Conservation (phyloP, 2,797 vertebrate species). For the Myiotriccus ornatus region DNA sequence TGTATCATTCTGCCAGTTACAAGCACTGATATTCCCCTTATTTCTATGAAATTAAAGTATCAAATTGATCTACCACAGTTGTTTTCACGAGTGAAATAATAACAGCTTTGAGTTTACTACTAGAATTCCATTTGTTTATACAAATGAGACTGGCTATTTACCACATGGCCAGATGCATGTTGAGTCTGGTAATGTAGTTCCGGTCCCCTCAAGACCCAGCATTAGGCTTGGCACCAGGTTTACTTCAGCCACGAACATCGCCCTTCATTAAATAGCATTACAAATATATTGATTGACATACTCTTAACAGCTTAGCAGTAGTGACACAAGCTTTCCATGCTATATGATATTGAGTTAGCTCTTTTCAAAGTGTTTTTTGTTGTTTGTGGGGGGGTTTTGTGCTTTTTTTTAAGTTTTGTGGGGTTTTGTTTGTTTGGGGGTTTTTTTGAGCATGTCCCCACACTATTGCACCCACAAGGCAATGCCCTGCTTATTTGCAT, state of each 20-base stretch:
- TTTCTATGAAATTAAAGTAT: neutral
- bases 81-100: neutral
- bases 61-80: neutral
- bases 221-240: neutral
- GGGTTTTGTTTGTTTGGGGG: neutral
- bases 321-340: neutral
- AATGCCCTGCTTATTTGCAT: neutral
- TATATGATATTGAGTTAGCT: neutral
- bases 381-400: neutral
- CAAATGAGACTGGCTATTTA: neutral
- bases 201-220: neutral
- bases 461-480: neutral
- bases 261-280: neutral
- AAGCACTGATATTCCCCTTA: neutral
- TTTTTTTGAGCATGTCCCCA: neutral
- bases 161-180: neutral
- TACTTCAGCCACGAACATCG: neutral
- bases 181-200: neutral
- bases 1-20: neutral
- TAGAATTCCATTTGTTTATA: neutral
- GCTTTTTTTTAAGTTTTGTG: neutral
- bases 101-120: neutral
- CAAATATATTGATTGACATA: neutral
- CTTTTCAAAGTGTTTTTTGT: neutral
- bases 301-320: neutral